Evolutionary conservation across 2,888 invertebrate genomes (phyloP).

Genomic region (Panorpa germanica): DNA sequence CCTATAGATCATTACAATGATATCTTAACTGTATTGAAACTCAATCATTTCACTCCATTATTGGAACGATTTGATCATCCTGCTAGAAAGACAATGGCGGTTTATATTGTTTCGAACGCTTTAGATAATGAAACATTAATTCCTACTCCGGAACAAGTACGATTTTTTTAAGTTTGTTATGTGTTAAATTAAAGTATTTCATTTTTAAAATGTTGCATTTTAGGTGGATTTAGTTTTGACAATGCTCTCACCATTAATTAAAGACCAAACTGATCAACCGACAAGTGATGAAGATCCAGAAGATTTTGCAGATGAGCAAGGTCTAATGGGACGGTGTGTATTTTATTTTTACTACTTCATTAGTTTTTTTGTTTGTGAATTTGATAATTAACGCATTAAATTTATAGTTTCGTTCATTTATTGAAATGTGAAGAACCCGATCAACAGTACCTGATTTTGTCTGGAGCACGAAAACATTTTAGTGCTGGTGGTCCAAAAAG

Average conservation of each 20-base stretch:
- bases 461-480: slow-evolving; percentile 72
- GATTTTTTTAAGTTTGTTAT: slow-evolving; percentile 27
- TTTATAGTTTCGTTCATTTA: slow-evolving; percentile 55
- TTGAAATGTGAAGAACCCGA: slow-evolving; percentile 63
- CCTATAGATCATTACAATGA: slow-evolving; percentile 92
- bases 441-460: slow-evolving; percentile 80
- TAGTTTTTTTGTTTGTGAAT: slow-evolving; percentile 1
- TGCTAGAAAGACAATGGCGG: slow-evolving; percentile 68
- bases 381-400: no score
- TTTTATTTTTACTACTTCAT: slow-evolving; percentile 1
- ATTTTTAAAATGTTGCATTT: slow-evolving; percentile 5
- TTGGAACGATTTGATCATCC: slow-evolving; percentile 76
- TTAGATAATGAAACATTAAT: slow-evolving; percentile 78
- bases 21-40: slow-evolving; percentile 65
- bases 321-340: slow-evolving; percentile 59
- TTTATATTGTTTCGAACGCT: slow-evolving; percentile 77
- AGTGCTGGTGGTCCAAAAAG: slow-evolving; percentile 78
- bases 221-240: slow-evolving; percentile 56
- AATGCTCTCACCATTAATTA: slow-evolving; percentile 70
- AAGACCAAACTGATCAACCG: slow-evolving; percentile 61
- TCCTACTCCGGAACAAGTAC: slow-evolving; percentile 76
- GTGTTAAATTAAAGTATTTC: slow-evolving; percentile 2
- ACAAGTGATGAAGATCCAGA: slow-evolving; percentile 62
- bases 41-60: slow-evolving; percentile 74
- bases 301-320: slow-evolving; percentile 93